Conservation (phyloP, 1,140 invertebrate genomes). For the Apis cerana region DNA sequence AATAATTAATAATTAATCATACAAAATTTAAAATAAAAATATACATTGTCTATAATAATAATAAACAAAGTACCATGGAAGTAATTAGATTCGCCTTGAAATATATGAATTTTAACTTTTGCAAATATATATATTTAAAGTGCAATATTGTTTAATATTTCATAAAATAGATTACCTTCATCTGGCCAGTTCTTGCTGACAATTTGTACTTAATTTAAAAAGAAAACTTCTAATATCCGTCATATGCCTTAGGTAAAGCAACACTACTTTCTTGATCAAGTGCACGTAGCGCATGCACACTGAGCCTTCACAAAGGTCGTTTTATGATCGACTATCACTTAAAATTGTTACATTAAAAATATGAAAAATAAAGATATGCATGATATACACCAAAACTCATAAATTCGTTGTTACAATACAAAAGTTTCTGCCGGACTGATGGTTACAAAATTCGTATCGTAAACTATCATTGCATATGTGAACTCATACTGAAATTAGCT, state of each 20-base stretch:
- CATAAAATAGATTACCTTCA: conserved; percentile 60
- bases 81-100: conserved; percentile 5
- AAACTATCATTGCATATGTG: conserved; percentile 23
- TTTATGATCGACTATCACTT: conserved; percentile 40
- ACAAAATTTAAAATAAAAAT: not conserved
- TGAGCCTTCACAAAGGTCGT: conserved; percentile 18
- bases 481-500: conserved; percentile 51
- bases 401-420: not conserved
- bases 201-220: conserved; percentile 33
- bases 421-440: not conserved
- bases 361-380: not conserved
- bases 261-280: conserved; percentile 41
- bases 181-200: conserved; percentile 60
- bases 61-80: conserved; percentile 51
- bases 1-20: not conserved
- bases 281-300: conserved; percentile 50
- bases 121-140: not conserved
- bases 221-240: conserved; percentile 36
- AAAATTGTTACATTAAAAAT: conserved; percentile 8
- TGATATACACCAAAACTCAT: not conserved
- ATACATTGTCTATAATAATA: conserved; percentile 29
- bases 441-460: conserved; percentile 24
- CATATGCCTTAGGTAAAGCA: conserved; percentile 53
- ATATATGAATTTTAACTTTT: conserved; percentile 25
- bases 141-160: not conserved